Conservation (phyloP, 2,888 invertebrate species). For the Azorinus chamasolen region DNA sequence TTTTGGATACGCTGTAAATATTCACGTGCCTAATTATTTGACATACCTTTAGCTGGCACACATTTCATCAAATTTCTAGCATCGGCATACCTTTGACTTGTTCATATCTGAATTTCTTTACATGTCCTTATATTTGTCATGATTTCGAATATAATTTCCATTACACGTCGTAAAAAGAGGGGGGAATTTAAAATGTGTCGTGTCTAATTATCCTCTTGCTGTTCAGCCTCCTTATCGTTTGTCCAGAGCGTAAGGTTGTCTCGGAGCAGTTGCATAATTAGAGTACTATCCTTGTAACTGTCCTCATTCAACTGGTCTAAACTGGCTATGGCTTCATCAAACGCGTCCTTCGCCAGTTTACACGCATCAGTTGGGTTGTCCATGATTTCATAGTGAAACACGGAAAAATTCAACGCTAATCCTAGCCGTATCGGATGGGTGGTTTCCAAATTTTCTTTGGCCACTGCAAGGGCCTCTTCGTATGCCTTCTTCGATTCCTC, state of each 20-base stretch:
- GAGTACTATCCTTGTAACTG: slow-evolving; percentile 99
- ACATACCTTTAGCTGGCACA: too few relatives aligned
- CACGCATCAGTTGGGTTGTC: slow-evolving; percentile 99
- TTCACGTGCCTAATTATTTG: too few relatives aligned
- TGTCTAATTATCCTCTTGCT: slow-evolving; percentile 29
- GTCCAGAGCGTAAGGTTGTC: slow-evolving; percentile 94
- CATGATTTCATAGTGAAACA: slow-evolving; percentile 99
- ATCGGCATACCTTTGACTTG: too few relatives aligned
- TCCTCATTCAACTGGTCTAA: slow-evolving; percentile 99
- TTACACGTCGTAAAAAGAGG: too few relatives aligned
- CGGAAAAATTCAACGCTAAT: slow-evolving; percentile 99
- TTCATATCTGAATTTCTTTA: too few relatives aligned
- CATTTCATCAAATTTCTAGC: too few relatives aligned
- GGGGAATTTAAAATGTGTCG: too few relatives aligned
- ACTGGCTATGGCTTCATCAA: slow-evolving; percentile 99
- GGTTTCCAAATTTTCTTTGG: slow-evolving; percentile 99
- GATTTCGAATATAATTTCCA: too few relatives aligned
- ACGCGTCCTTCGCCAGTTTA: slow-evolving; percentile 99
- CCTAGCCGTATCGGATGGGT: slow-evolving; percentile 99
- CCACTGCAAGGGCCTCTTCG: slow-evolving; percentile 99
- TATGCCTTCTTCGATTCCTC: slow-evolving; percentile 93
- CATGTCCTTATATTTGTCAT: too few relatives aligned
- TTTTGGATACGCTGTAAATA: too few relatives aligned
- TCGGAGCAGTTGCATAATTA: slow-evolving; percentile 98
- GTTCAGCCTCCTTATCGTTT: slow-evolving; percentile 92